These are phyloP conservation scores for Halesus radiatus DNA, from an alignment of 1,140 invertebrate genomes.

Conservation along the genomic window DNA sequence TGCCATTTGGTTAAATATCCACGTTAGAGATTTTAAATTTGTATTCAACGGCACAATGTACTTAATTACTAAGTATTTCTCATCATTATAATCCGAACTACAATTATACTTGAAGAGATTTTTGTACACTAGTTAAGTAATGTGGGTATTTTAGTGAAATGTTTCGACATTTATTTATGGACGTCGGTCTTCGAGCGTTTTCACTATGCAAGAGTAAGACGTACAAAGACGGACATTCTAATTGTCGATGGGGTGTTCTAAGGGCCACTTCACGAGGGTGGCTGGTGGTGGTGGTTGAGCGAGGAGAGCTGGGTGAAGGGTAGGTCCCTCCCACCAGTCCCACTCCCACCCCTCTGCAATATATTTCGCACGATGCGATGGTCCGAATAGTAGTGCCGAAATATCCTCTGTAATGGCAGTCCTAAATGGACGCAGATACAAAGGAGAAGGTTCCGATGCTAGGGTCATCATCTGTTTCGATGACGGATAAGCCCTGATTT, in stretches of 20 bases:
- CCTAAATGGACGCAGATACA: slow-evolving; percentile 60
- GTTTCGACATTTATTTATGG: too few relatives aligned
- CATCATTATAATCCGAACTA: too few relatives aligned
- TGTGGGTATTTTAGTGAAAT: too few relatives aligned
- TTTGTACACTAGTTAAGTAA: too few relatives aligned
- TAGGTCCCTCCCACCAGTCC: too few relatives aligned
- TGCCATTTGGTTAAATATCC: too few relatives aligned
- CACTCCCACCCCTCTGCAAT: not conserved
- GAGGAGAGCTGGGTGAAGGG: not conserved
- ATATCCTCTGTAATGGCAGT: slow-evolving; percentile 57
- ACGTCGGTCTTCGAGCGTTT: not conserved
- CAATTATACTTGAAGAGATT: too few relatives aligned
- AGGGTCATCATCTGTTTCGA: slow-evolving; percentile 57
- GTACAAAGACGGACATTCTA: not conserved
- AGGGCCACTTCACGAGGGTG: too few relatives aligned
- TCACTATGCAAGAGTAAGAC: not conserved
- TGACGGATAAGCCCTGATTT: not conserved
- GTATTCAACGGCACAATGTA: too few relatives aligned
- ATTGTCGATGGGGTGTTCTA: not conserved
- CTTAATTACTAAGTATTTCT: too few relatives aligned
- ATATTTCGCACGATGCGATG: slow-evolving; percentile 46
- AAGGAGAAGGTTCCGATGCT: slow-evolving; percentile 62
- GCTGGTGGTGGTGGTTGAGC: too few relatives aligned
- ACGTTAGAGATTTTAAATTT: too few relatives aligned
- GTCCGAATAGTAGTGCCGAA: slow-evolving; percentile 54